These are phyloP conservation scores for Lysandra bellargus DNA, from an alignment of 2,888 invertebrate genomes.

Conservation along the genomic window DNA sequence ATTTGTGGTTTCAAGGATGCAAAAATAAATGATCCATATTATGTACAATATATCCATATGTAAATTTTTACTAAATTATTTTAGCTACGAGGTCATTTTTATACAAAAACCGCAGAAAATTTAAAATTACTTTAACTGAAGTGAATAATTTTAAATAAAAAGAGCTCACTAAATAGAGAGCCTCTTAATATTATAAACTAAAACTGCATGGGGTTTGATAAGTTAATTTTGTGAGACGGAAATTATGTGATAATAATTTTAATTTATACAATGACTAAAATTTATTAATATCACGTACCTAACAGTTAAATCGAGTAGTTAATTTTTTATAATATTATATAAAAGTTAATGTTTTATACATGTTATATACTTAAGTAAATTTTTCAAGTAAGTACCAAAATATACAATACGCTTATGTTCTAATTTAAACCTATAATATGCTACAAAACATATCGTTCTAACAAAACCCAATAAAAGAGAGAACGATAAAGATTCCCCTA, in stretches of 20 bases:
- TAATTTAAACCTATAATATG: neutral
- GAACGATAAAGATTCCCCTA: neutral
- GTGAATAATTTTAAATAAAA: too few species aligned
- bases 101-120: too few species aligned
- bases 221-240: too few species aligned
- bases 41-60: neutral
- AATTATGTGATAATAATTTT: neutral
- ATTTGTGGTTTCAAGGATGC: neutral
- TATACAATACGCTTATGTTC: neutral
- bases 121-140: too few species aligned
- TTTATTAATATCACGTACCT: neutral
- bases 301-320: neutral
- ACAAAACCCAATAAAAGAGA: neutral
- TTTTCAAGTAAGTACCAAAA: neutral
- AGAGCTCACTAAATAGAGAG: too few species aligned
- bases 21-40: neutral
- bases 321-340: neutral
- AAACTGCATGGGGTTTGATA: too few species aligned
- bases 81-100: too few species aligned
- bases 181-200: too few species aligned
- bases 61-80: neutral
- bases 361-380: neutral
- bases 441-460: neutral
- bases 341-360: neutral
- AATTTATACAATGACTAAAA: neutral